These are phyloP conservation scores for Zonotrichia leucophrys DNA, from an alignment of 2,113 vertebrate genomes.

Conservation along the genomic window DNA sequence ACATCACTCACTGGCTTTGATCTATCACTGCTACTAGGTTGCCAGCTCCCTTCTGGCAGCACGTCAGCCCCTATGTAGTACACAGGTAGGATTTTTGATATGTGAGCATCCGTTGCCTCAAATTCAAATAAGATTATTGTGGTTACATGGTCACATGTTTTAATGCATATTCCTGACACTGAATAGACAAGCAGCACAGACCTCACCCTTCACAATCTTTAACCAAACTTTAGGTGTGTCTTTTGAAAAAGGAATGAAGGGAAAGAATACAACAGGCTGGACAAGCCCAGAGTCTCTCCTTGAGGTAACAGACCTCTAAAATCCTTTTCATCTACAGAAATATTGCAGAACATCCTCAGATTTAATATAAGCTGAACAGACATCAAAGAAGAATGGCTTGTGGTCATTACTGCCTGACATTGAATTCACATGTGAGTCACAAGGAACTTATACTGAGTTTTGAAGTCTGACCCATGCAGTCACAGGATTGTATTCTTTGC, in stretches of 20 bases:
- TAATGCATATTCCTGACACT: neutral
- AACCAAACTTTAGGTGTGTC: neutral
- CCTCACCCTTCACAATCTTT: neutral
- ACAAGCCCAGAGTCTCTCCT: neutral
- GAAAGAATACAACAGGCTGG: neutral
- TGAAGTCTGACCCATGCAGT: neutral
- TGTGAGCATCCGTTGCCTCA: neutral
- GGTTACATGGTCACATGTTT: neutral
- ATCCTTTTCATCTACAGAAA: neutral
- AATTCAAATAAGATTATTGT: neutral
- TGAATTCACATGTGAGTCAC: slow-evolving; percentile 37
- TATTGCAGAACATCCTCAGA: neutral
- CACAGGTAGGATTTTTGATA: neutral
- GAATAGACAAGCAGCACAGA: neutral
- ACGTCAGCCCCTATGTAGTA: neutral
- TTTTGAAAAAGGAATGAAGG: neutral
- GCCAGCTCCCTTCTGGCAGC: neutral
- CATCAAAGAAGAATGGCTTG: neutral
- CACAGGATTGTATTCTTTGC: neutral
- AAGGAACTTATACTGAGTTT: neutral
- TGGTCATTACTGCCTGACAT: neutral
- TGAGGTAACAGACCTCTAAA: neutral
- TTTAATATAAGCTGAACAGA: neutral
- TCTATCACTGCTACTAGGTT: neutral
- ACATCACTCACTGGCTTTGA: neutral